A percentile compares a stretch with the other conserved stretches of the same genome.
Evolutionary conservation across 2,888 invertebrate species (phyloP).

Genomic region (Eupelmus urozonus): DNA sequence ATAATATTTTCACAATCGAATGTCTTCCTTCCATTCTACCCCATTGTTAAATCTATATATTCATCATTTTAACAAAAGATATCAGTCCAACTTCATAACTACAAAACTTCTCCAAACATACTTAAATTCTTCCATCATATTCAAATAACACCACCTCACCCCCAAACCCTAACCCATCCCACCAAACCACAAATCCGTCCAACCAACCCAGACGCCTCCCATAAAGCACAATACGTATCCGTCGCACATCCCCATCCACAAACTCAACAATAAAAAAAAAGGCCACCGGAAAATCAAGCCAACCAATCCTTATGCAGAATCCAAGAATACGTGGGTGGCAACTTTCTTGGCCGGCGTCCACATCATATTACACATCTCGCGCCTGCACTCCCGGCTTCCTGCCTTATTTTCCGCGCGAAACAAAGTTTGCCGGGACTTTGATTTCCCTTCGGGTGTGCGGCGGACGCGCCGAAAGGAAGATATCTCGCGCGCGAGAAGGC

Average conservation of each 20-base stretch:
- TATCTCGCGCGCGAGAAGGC: no score
- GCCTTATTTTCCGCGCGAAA: constrained; percentile 33
- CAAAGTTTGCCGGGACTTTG: constrained; percentile 46
- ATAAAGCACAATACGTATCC: background rate
- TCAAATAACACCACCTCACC: no score
- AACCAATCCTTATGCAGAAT: background rate
- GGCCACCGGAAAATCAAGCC: background rate
- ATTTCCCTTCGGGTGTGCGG: constrained; percentile 43
- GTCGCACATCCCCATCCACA: no score
- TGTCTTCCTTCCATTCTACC: no score
- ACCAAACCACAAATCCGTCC: background rate
- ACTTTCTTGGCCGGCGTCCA: constrained; percentile 43
- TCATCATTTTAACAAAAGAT: no score
- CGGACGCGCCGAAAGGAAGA: background rate
- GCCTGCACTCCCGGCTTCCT: constrained; percentile 2
- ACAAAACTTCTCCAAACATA: no score
- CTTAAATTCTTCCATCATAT: no score
- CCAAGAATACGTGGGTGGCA: background rate
- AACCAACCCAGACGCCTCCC: background rate
- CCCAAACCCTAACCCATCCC: background rate
- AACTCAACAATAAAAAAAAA: background rate
- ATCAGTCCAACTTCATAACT: no score
- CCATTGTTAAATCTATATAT: no score
- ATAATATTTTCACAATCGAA: no score
- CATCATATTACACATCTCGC: constrained; percentile 15